A percentile compares a stretch with the other conserved stretches of the same genome.
These are phyloP conservation scores for Semnornis frantzii DNA, from an alignment of 2,113 vertebrate genomes.

Conservation along the genomic window DNA sequence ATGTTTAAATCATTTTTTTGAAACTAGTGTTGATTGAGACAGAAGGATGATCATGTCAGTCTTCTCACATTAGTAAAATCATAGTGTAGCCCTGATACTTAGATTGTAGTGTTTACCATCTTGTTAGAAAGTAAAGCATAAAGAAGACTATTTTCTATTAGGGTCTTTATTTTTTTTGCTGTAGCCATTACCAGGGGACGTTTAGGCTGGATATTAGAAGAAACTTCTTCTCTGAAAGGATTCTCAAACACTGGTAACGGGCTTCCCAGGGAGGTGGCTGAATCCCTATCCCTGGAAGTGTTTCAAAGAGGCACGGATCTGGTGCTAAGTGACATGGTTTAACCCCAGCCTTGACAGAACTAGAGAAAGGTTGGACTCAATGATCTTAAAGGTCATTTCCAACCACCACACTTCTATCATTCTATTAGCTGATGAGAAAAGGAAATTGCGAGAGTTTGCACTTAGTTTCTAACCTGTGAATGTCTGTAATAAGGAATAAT, in stretches of 20 bases:
- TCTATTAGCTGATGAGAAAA: not conserved
- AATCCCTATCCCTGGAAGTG: too few species aligned
- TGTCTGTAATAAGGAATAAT: not conserved
- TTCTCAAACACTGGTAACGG: too few species aligned
- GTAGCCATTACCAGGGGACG: not conserved
- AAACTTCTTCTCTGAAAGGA: too few species aligned
- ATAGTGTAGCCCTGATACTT: not conserved
- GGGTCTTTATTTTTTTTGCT: not conserved
- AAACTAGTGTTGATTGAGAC: not conserved
- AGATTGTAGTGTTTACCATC: not conserved
- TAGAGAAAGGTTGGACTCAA: too few species aligned
- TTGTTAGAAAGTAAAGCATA: not conserved
- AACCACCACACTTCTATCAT: too few species aligned
- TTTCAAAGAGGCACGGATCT: too few species aligned
- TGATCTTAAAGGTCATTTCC: too few species aligned
- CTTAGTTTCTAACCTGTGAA: not conserved
- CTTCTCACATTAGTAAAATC: not conserved
- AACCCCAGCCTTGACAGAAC: too few species aligned
- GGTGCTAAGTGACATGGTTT: too few species aligned
- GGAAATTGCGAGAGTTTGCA: not conserved
- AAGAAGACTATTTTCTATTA: not conserved
- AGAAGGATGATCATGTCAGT: not conserved
- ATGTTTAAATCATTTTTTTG: not conserved
- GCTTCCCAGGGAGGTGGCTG: too few species aligned
- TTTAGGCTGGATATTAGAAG: too few species aligned